Conservation (phyloP, 1,140 invertebrate species). For the Himalopsyche phryganea region DNA sequence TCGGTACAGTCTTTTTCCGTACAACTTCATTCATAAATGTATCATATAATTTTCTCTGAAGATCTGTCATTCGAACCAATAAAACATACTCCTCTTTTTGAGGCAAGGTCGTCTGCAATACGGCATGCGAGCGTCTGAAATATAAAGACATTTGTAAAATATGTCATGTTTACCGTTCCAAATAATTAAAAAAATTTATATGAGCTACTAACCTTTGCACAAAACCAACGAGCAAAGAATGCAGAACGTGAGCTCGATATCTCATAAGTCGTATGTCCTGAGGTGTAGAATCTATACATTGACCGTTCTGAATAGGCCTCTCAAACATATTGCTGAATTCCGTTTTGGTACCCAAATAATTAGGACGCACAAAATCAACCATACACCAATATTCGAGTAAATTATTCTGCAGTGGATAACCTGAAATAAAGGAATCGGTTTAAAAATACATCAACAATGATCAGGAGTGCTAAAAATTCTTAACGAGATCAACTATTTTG, state of each 20-base stretch:
- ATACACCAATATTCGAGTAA: conserved; percentile 95
- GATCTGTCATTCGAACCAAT: conserved; percentile 79
- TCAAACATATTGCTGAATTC: conserved; percentile 97
- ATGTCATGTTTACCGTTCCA: too few species aligned
- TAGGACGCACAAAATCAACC: conserved; percentile 94
- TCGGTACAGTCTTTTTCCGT: conserved; percentile 79
- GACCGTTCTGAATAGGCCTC: conserved; percentile 90
- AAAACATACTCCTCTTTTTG: conserved; percentile 91
- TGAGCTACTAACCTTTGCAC: conserved; percentile 66
- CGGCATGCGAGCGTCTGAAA: conserved; percentile 77
- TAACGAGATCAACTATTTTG: too few species aligned
- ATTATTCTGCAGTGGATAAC: conserved; percentile 96
- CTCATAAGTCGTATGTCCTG: conserved; percentile 87
- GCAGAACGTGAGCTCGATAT: conserved; percentile 84
- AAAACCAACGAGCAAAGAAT: conserved; percentile 86
- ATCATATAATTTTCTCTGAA: conserved; percentile 85
- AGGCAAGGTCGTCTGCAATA: conserved; percentile 81
- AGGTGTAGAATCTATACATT: conserved; percentile 89
- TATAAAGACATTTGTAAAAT: neutral
- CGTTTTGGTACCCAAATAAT: conserved; percentile 87
- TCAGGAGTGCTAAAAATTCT: too few species aligned
- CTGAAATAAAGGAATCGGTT: conserved; percentile 31
- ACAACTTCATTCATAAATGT: conserved; percentile 90
- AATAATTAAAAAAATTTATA: neutral
- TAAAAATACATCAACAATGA: too few species aligned